phyloP scores from a whole-genome alignment of 2,113 vertebrate species.

The Bubo blakistoni region DNA sequence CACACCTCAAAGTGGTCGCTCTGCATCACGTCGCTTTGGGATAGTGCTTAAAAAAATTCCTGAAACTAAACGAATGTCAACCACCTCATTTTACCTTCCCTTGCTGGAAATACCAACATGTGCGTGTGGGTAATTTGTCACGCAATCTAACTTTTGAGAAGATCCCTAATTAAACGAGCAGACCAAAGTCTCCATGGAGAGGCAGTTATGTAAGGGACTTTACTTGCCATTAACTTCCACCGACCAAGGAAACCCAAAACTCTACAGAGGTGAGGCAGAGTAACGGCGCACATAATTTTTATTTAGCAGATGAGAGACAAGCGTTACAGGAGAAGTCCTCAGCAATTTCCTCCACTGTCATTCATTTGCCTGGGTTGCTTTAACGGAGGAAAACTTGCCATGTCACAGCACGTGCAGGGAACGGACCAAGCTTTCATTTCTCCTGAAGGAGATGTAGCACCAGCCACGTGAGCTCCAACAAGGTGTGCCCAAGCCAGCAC shows the following conservation, averaged over 20 bases:
- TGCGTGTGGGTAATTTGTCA: not conserved
- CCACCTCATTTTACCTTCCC: not conserved
- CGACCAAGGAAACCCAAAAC: not conserved
- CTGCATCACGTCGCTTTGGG: not conserved
- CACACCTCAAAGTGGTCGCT: rapidly evolving
- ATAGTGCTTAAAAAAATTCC: not conserved
- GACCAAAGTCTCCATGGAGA: not conserved
- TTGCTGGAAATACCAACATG: not conserved
- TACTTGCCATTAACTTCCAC: not conserved
- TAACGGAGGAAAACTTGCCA: not conserved
- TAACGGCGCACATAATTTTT: not conserved
- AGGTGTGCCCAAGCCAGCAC: not conserved
- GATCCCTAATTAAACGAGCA: slow-evolving; percentile 25
- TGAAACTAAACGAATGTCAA: not conserved
- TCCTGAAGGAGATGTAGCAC: rapidly evolving
- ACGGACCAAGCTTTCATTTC: rapidly evolving
- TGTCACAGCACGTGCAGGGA: rapidly evolving
- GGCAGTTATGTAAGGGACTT: not conserved
- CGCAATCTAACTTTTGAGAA: slow-evolving; percentile 5
- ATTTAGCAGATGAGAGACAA: not conserved
- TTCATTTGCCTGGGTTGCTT: not conserved
- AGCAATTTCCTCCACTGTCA: not conserved
- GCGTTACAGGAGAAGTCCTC: not conserved
- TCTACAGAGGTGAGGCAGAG: not conserved
- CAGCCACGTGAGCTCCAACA: not conserved